phyloP scores from a whole-genome alignment of 2,888 invertebrate genomes.

The Linnaemya vulpina region DNA sequence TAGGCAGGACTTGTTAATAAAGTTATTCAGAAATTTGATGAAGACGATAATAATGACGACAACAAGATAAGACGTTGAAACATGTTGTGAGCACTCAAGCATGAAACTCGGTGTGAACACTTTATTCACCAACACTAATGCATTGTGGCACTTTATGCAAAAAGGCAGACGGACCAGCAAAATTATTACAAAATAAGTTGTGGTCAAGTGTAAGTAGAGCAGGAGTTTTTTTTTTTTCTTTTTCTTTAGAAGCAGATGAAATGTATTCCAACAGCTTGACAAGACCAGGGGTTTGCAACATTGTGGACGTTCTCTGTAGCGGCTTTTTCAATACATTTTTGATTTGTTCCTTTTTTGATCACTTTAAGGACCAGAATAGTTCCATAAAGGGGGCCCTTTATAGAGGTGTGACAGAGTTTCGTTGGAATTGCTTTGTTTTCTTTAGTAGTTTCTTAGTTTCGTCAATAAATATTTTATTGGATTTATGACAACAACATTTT shows the following conservation, averaged over 20 bases:
- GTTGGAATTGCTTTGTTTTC: no score
- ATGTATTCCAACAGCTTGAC: not conserved
- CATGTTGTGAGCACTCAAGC: conserved; percentile 37
- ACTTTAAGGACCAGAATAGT: no score
- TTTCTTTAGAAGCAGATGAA: not conserved
- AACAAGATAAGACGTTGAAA: conserved; percentile 25
- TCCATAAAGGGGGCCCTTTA: no score
- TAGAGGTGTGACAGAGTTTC: no score
- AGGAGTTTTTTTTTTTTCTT: no score
- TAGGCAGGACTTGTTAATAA: conserved; percentile 49
- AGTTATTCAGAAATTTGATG: conserved; percentile 34
- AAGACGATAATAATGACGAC: conserved; percentile 14
- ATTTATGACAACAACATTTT: no score
- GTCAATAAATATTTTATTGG: no score
- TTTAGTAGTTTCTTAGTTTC: no score
- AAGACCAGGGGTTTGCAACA: not conserved
- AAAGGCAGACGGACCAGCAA: not conserved
- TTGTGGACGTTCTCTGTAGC: no score
- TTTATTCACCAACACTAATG: conserved; percentile 30
- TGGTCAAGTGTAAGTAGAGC: not conserved
- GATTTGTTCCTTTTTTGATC: no score
- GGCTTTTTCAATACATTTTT: no score
- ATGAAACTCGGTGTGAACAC: conserved; percentile 47
- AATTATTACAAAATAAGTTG: not conserved
- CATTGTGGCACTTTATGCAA: conserved; percentile 29